A percentile compares a stretch with the other conserved stretches of the same genome.
phyloP scores from a whole-genome alignment of 2,797 vertebrate genomes.

The Sebastes variabilis region DNA sequence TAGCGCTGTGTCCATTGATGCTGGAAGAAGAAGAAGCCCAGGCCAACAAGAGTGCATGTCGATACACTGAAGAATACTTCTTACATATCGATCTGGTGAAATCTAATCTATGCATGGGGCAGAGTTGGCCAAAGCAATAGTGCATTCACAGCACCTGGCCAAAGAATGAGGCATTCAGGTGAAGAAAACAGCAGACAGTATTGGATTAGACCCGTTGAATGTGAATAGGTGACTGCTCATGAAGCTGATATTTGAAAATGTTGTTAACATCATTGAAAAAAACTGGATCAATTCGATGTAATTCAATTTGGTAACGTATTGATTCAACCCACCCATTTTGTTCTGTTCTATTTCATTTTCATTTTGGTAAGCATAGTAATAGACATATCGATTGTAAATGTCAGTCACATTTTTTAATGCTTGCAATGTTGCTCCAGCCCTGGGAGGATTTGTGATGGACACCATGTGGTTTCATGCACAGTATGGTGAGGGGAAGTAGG shows the following conservation, averaged over 20 bases:
- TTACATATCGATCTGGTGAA: constrained; percentile 55
- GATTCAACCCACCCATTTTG: background rate
- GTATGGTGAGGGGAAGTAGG: background rate
- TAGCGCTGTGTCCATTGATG: constrained; percentile 15
- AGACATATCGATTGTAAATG: background rate
- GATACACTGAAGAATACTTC: constrained; percentile 65
- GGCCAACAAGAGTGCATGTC: constrained; percentile 36
- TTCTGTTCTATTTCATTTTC: background rate
- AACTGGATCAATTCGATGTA: background rate
- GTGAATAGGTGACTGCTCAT: constrained; percentile 1
- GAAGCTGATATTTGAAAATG: background rate
- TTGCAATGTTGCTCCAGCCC: background rate
- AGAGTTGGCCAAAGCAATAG: constrained; percentile 46
- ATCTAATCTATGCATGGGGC: constrained; percentile 62
- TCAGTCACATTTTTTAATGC: background rate
- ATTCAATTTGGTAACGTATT: background rate
- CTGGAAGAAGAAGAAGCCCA: constrained; percentile 13
- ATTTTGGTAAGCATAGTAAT: background rate
- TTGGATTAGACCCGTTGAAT: background rate
- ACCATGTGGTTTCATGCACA: background rate
- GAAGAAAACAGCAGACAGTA: constrained; percentile 16
- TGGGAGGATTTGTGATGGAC: background rate
- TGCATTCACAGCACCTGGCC: constrained; percentile 49
- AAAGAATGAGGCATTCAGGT: constrained; percentile 1
- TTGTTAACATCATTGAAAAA: background rate